Percentiles rank a stretch among this genome's conserved stretches.
Evolutionary conservation across 2,797 vertebrate genomes (phyloP).

Genomic region (Nannoperca obscura): DNA sequence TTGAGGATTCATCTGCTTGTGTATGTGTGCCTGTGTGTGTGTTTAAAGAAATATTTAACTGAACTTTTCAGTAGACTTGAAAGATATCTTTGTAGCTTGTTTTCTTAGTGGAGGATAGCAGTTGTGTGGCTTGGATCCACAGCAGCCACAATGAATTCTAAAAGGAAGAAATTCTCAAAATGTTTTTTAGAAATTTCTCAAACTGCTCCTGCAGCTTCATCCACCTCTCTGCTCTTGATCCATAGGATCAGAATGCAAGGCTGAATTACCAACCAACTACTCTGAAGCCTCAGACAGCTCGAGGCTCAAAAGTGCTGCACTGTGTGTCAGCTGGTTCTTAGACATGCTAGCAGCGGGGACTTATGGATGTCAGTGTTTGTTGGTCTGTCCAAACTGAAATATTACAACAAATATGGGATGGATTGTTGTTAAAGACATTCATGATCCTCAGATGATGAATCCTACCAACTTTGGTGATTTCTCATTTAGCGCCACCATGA

Average conservation of each 20-base stretch:
- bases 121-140: neutral
- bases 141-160: neutral
- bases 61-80: neutral
- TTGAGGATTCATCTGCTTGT: slow-evolving; percentile 22
- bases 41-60: neutral
- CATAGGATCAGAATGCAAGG: neutral
- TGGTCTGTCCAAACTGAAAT: too few species aligned
- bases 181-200: neutral
- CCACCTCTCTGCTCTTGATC: neutral
- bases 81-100: neutral
- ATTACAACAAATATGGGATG: neutral
- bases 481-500: too few species aligned
- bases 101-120: neutral
- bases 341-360: too few species aligned
- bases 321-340: neutral
- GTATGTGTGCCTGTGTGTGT: neutral
- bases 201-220: neutral
- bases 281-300: neutral
- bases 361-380: too few species aligned
- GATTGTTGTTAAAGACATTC: neutral
- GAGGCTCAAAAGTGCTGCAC: too few species aligned
- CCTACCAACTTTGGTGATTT: too few species aligned
- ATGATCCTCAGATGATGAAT: neutral
- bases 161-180: neutral
- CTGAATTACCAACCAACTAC: neutral